These are phyloP conservation scores for Rhipidura dahli DNA, from an alignment of 2,113 vertebrate species.

Conservation along the genomic window DNA sequence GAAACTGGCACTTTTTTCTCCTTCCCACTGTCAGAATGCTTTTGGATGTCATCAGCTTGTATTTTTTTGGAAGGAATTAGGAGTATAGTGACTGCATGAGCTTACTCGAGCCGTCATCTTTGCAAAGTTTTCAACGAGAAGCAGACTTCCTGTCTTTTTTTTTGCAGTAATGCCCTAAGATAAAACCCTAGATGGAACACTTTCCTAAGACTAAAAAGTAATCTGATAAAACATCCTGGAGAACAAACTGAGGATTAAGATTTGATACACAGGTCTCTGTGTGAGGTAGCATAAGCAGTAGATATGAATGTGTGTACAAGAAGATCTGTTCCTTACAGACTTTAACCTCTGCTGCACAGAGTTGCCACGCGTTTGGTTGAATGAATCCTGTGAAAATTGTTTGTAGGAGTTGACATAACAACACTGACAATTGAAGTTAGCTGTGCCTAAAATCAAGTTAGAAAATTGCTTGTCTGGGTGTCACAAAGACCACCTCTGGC, in stretches of 20 bases:
- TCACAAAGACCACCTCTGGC: rapidly evolving
- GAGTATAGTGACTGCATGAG: not conserved
- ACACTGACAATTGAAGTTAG: not conserved
- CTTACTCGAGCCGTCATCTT: not conserved
- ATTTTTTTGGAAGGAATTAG: not conserved
- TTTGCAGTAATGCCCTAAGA: not conserved
- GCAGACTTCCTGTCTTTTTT: not conserved
- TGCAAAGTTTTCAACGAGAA: not conserved
- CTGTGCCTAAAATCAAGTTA: not conserved
- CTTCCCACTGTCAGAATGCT: not conserved
- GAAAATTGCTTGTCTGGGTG: not conserved
- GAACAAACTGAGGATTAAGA: not conserved
- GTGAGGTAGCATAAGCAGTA: not conserved
- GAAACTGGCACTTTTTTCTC: not conserved
- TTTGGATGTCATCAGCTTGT: not conserved
- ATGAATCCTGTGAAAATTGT: not conserved
- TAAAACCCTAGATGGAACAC: not conserved
- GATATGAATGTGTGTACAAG: not conserved
- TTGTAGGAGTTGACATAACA: not conserved
- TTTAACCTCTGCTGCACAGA: not conserved
- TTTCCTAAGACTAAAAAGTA: not conserved
- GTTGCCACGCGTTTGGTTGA: not conserved
- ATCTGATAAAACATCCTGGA: not conserved
- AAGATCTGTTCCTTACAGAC: not conserved
- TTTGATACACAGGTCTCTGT: not conserved